Conservation (phyloP, 2,113 vertebrate species). For the Lagopus muta region DNA sequence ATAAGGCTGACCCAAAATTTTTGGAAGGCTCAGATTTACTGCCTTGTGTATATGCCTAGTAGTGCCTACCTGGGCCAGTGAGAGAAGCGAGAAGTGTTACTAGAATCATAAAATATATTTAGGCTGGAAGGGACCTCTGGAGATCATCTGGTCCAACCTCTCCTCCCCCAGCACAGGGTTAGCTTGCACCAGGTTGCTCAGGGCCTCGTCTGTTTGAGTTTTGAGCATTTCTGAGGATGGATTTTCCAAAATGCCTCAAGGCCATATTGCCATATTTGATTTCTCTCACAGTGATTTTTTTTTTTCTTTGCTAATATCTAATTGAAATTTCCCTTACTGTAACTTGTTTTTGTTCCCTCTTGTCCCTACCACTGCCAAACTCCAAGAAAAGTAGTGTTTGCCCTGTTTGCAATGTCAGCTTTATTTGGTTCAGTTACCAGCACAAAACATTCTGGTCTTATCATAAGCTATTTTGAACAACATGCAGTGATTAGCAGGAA, state of each 20-base stretch:
- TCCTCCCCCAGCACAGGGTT: neutral
- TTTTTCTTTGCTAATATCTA: neutral
- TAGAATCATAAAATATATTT: neutral
- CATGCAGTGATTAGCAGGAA: neutral
- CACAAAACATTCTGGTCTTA: conserved; percentile 11
- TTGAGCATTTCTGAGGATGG: neutral
- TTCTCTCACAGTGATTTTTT: neutral
- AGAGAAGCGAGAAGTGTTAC: neutral
- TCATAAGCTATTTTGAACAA: neutral
- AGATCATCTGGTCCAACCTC: neutral
- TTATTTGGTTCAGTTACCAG: conserved; percentile 3
- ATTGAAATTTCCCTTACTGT: neutral
- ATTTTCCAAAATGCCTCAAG: neutral
- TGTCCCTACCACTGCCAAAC: neutral
- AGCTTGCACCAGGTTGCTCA: neutral
- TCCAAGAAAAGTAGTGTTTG: neutral
- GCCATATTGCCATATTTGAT: neutral
- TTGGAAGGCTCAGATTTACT: neutral
- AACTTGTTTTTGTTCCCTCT: neutral
- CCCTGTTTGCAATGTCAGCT: neutral
- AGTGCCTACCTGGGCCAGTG: neutral
- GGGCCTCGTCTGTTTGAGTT: neutral
- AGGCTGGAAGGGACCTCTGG: neutral
- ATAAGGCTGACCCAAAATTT: neutral
- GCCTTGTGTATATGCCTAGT: neutral